These are phyloP conservation scores for Uropsilus gracilis DNA, from an alignment of 2,113 vertebrate species.

Conservation along the genomic window DNA sequence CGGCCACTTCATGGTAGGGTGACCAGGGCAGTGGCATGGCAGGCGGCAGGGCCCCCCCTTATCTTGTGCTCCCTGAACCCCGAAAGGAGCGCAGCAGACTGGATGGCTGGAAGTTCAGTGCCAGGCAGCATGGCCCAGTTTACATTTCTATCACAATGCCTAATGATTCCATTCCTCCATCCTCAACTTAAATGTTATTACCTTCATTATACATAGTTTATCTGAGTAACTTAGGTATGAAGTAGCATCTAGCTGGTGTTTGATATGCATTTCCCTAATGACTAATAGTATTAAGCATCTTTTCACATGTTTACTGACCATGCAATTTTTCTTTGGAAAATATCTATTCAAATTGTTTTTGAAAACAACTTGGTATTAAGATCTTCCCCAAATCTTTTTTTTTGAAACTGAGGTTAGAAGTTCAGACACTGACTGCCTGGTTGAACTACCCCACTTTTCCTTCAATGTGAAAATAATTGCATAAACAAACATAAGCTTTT, in stretches of 20 bases:
- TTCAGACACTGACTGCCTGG: background rate
- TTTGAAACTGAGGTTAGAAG: background rate
- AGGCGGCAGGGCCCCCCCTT: no score
- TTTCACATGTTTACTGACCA: background rate
- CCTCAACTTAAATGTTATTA: background rate
- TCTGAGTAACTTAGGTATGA: background rate
- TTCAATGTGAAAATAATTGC: background rate
- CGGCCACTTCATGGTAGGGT: no score
- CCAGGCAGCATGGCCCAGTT: no score
- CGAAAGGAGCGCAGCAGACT: no score
- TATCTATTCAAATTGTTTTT: slow-evolving; percentile 18
- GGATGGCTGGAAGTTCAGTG: no score
- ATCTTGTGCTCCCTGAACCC: no score
- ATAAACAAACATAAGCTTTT: slow-evolving; percentile 35
- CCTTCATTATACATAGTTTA: background rate
- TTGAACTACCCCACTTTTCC: background rate
- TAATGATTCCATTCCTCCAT: background rate
- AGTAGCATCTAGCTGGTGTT: background rate
- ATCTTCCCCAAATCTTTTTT: background rate
- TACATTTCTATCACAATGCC: background rate
- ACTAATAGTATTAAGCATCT: background rate
- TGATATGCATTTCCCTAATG: background rate
- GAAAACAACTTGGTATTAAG: background rate
- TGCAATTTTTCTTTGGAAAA: slow-evolving; percentile 7
- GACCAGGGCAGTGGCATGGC: no score